A percentile compares a stretch with the other conserved stretches of the same genome.
Evolutionary conservation across 2,888 invertebrate genomes (phyloP).

Genomic region (Slavum lentiscoides): DNA sequence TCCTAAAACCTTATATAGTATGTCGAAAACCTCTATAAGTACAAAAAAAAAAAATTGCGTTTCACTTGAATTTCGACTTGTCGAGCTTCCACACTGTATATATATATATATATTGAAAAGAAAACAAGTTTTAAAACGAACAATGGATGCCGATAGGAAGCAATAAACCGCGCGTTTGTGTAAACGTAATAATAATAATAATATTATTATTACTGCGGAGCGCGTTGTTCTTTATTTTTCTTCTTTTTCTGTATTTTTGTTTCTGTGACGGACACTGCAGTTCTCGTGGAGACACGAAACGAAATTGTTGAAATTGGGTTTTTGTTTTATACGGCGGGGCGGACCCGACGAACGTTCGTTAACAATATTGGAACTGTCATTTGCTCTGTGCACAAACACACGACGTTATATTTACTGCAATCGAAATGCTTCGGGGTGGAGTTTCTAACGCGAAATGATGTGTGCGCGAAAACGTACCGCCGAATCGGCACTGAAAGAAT

Average conservation of each 20-base stretch:
- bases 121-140: no score
- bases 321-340: not conserved
- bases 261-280: not conserved
- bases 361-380: constrained; percentile 1
- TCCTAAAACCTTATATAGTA: no score
- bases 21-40: no score
- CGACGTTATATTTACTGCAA: not conserved
- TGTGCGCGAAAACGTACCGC: not conserved
- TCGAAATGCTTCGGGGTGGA: not conserved
- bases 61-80: no score
- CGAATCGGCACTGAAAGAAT: not conserved
- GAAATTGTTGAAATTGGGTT: not conserved
- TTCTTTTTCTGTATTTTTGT: not conserved
- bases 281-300: not conserved
- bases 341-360: not conserved
- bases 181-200: not conserved
- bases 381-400: not conserved
- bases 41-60: no score
- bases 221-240: not conserved
- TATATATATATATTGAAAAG: no score
- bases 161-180: no score
- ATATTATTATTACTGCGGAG: not conserved
- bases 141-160: no score
- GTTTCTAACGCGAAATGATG: not conserved
- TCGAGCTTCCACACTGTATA: no score